Conservation (phyloP, 2,888 invertebrate genomes). For the Tuta absoluta region DNA sequence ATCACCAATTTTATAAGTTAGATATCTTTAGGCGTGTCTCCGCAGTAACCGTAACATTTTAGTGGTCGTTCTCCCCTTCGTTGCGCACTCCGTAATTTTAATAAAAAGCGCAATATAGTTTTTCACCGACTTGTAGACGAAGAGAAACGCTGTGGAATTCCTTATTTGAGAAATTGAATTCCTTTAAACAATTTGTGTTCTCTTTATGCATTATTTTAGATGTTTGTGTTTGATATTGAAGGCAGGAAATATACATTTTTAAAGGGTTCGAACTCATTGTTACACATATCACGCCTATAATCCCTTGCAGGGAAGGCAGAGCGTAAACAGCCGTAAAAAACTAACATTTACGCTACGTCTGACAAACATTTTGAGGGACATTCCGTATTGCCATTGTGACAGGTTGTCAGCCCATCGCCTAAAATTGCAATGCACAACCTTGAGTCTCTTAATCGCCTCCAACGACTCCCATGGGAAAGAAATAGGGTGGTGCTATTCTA, state of each 20-base stretch:
- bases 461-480: no score
- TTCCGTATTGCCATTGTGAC: no score
- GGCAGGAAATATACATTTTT: not conserved
- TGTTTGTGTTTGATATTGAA: not conserved
- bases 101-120: conserved; percentile 75
- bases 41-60: conserved; percentile 78
- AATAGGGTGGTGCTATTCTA: no score
- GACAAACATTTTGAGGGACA: no score
- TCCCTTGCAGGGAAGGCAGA: no score
- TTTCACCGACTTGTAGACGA: conserved; percentile 56
- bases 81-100: conserved; percentile 74
- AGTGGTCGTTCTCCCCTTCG: conserved; percentile 74
- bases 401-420: no score
- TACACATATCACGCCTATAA: no score
- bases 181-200: conserved; percentile 41
- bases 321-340: no score
- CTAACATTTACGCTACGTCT: no score
- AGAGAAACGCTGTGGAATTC: conserved; percentile 58
- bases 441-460: no score
- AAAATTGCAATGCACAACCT: no score
- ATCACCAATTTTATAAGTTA: conserved; percentile 77
- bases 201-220: not conserved
- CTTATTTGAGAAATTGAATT: conserved; percentile 64
- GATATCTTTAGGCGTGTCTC: conserved; percentile 73
- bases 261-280: not conserved